Percentiles rank a stretch among this genome's conserved stretches.
phyloP scores from a whole-genome alignment of 2,113 vertebrate species.

The Elanoides forficatus region DNA sequence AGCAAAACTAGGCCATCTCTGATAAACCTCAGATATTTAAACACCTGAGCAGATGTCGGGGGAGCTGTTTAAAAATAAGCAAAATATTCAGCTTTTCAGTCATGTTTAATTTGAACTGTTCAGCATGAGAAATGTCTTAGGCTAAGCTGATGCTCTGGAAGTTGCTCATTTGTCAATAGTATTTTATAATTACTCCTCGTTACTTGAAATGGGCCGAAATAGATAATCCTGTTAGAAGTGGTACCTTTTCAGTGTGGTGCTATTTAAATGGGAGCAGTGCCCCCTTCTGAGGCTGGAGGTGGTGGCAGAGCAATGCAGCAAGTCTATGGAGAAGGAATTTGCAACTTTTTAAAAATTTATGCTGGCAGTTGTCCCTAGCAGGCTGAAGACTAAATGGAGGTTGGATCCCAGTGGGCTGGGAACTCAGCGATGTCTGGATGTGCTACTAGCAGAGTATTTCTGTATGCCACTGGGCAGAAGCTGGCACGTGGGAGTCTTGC shows the following conservation, averaged over 20 bases:
- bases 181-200: background rate
- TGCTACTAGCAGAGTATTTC: background rate
- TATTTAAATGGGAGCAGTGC: background rate
- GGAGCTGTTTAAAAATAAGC: background rate
- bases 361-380: background rate
- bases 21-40: background rate
- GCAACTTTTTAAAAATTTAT: background rate
- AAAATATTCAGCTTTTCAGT: background rate
- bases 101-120: background rate
- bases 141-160: background rate
- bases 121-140: background rate
- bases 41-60: background rate
- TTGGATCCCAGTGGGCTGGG: background rate
- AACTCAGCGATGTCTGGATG: background rate
- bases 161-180: background rate
- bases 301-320: background rate
- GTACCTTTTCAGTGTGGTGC: background rate
- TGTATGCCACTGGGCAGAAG: background rate
- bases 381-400: background rate
- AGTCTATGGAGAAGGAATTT: background rate
- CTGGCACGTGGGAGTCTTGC: rapidly evolving
- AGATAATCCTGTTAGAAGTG: background rate
- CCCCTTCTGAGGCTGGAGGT: background rate
- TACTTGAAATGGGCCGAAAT: background rate
- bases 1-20: background rate